A percentile compares a stretch with the other conserved stretches of the same genome.
Evolutionary conservation across 2,113 vertebrate genomes (phyloP).

Genomic region (Halichoerus grypus): DNA sequence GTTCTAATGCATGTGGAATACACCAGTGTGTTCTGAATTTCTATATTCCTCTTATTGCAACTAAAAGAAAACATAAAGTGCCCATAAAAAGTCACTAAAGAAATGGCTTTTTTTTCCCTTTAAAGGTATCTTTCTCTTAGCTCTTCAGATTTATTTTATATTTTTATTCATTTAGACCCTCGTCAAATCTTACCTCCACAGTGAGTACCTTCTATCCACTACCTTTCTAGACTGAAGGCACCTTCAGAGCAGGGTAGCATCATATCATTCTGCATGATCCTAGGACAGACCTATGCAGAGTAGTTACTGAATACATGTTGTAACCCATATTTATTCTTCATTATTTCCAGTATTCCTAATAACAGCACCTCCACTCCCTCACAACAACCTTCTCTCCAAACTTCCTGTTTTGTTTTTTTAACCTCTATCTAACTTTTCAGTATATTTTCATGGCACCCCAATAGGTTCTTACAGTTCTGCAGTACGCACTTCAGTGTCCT

Average conservation of each 20-base stretch:
- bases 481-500: neutral
- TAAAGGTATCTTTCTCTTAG: neutral
- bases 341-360: neutral
- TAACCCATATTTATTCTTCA: neutral
- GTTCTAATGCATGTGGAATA: neutral
- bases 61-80: neutral
- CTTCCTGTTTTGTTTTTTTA: neutral
- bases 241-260: neutral
- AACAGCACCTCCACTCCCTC: neutral
- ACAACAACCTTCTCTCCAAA: neutral
- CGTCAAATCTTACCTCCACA: neutral
- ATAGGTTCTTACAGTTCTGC: neutral
- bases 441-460: neutral
- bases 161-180: neutral
- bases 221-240: neutral
- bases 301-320: neutral
- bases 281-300: neutral
- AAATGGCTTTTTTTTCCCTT: neutral
- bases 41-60: neutral
- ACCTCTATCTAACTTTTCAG: neutral
- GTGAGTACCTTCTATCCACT: neutral
- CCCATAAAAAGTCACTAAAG: neutral
- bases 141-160: neutral
- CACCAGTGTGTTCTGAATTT: neutral
- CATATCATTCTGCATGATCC: neutral